Percentiles rank a stretch among this genome's conserved stretches.
These are phyloP conservation scores for Tinea trinotella DNA, from an alignment of 2,888 invertebrate genomes.

Conservation along the genomic window DNA sequence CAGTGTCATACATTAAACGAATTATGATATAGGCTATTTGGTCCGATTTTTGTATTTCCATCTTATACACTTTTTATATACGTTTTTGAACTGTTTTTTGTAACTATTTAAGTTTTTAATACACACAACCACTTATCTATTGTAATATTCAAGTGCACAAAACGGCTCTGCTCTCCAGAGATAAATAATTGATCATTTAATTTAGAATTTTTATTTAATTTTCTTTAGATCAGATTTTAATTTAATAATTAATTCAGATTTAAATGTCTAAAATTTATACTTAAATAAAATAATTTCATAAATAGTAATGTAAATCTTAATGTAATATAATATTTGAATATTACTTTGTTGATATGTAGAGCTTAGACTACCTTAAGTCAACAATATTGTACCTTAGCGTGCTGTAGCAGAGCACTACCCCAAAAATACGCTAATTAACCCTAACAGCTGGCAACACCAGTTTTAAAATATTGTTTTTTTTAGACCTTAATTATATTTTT, in stretches of 20 bases:
- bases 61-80: conserved; percentile 61
- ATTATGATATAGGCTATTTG: conserved; percentile 55
- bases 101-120: conserved; percentile 8
- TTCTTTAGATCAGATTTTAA: not conserved
- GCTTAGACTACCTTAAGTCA: conserved; percentile 7
- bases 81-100: conserved; percentile 59
- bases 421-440: conserved; percentile 29
- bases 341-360: not conserved
- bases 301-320: not conserved
- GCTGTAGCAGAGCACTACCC: conserved; percentile 52
- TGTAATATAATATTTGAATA: not conserved
- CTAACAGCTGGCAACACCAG: conserved; percentile 21
- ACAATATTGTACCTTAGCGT: not conserved
- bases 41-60: conserved; percentile 68
- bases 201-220: not conserved
- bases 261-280: not conserved
- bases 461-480: conserved; percentile 45
- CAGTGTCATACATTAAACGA: conserved; percentile 61
- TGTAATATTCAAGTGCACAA: not conserved
- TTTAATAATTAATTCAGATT: too few relatives aligned
- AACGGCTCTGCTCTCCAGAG: not conserved
- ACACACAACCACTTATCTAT: conserved; percentile 2
- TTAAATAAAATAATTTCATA: not conserved
- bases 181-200: not conserved
- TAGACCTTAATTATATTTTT: conserved; percentile 57